A percentile compares a stretch with the other conserved stretches of the same genome.
Conservation (phyloP, 2,113 vertebrate genomes). For the Abramis brama region DNA sequence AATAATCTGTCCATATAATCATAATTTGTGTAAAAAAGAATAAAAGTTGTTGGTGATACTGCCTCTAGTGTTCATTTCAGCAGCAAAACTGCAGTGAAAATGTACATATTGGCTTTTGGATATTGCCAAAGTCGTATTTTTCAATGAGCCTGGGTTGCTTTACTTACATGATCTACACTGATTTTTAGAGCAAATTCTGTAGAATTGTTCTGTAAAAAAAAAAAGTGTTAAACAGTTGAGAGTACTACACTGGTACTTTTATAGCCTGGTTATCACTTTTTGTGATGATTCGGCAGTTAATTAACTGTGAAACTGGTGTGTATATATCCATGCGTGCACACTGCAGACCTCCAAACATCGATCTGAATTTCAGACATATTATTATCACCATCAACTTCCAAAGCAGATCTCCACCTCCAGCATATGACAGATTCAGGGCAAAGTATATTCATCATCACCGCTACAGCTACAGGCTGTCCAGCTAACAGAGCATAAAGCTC, state of each 20-base stretch:
- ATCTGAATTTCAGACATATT: slow-evolving; percentile 36
- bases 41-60: no score
- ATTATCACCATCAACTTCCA: slow-evolving; percentile 35
- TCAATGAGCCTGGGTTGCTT: no score
- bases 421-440: slow-evolving; percentile 67
- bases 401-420: slow-evolving; percentile 40
- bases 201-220: no score
- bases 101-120: no score
- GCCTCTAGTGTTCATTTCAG: no score
- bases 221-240: no score
- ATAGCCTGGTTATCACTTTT: background rate
- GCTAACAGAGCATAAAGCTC: background rate
- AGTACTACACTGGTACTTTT: background rate
- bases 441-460: slow-evolving; percentile 54
- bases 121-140: no score
- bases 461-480: slow-evolving; percentile 51
- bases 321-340: background rate
- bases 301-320: background rate
- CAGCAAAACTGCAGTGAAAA: no score
- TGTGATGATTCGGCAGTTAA: background rate
- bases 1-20: no score
- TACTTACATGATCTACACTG: no score
- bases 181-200: no score
- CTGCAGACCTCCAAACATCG: background rate
- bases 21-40: no score